Percentiles rank a stretch among this genome's conserved stretches.
These are phyloP conservation scores for Synchiropus splendidus DNA, from an alignment of 2,113 vertebrate species.

Conservation along the genomic window DNA sequence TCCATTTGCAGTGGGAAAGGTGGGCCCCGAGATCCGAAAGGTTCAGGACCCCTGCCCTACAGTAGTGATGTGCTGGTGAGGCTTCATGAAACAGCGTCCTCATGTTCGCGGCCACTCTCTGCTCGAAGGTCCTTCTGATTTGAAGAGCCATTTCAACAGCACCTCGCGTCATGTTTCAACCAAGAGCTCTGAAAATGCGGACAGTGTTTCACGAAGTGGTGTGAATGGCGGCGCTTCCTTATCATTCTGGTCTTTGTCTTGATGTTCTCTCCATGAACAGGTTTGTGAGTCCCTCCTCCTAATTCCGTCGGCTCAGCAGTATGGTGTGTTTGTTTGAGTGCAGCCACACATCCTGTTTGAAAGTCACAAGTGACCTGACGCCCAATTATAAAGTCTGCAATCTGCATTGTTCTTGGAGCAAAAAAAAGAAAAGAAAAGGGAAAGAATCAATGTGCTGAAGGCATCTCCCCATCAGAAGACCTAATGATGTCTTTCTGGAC, in stretches of 20 bases:
- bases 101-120: too few species aligned
- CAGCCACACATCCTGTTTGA: slow-evolving; percentile 49
- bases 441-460: slow-evolving; percentile 74
- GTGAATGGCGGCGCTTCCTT: too few species aligned
- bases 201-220: too few species aligned
- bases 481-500: slow-evolving; percentile 79
- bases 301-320: slow-evolving; percentile 13
- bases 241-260: slow-evolving; percentile 14
- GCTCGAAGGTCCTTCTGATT: too few species aligned
- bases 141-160: too few species aligned
- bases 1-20: too few species aligned
- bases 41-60: too few species aligned
- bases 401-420: slow-evolving; percentile 73
- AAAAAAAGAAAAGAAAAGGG: slow-evolving; percentile 10
- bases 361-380: slow-evolving; percentile 64
- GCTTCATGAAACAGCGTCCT: too few species aligned
- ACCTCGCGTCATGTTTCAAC: too few species aligned
- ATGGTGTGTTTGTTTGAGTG: slow-evolving; percentile 44
- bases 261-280: slow-evolving; percentile 34
- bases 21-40: too few species aligned
- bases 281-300: slow-evolving; percentile 6
- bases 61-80: too few species aligned
- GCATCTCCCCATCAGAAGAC: slow-evolving; percentile 75
- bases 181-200: too few species aligned
- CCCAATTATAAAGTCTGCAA: slow-evolving; percentile 75